Percentiles rank a stretch among this genome's conserved stretches.
Evolutionary conservation across 2,888 invertebrate genomes (phyloP).

Genomic region (Chrysolina oricalcia): DNA sequence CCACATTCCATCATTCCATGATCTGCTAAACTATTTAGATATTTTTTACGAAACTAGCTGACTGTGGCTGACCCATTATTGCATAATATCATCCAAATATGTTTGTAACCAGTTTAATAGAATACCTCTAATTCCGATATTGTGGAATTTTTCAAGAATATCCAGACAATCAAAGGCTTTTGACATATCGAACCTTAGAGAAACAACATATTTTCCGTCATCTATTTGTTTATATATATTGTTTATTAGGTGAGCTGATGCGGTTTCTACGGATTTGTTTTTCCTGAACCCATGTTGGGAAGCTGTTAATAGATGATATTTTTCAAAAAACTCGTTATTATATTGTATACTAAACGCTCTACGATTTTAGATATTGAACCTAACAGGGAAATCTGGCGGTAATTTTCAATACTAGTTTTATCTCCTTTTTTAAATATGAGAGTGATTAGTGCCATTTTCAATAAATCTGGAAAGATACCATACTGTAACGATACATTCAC

Average conservation of each 20-base stretch:
- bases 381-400: slow-evolving; percentile 60
- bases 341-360: slow-evolving; percentile 19
- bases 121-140: slow-evolving; percentile 24
- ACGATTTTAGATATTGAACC: slow-evolving; percentile 28
- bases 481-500: not conserved
- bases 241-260: slow-evolving; percentile 2
- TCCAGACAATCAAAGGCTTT: slow-evolving; percentile 30
- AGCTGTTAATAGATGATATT: slow-evolving; percentile 31
- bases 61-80: no score
- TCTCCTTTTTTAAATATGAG: slow-evolving; percentile 9
- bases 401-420: slow-evolving; percentile 72
- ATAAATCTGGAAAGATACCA: slow-evolving; percentile 18
- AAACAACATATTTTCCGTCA: slow-evolving; percentile 18
- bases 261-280: slow-evolving; percentile 28
- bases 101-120: slow-evolving; percentile 25
- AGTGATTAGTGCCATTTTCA: slow-evolving; percentile 12
- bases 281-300: slow-evolving; percentile 27
- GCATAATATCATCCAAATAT: no score
- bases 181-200: slow-evolving; percentile 29
- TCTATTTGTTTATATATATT: not conserved
- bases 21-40: no score
- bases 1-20: no score
- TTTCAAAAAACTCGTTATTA: slow-evolving; percentile 27
- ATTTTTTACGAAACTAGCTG: no score
- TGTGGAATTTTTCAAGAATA: slow-evolving; percentile 23